Conservation (phyloP, 2,797 vertebrate species). For the Ceryle rudis region DNA sequence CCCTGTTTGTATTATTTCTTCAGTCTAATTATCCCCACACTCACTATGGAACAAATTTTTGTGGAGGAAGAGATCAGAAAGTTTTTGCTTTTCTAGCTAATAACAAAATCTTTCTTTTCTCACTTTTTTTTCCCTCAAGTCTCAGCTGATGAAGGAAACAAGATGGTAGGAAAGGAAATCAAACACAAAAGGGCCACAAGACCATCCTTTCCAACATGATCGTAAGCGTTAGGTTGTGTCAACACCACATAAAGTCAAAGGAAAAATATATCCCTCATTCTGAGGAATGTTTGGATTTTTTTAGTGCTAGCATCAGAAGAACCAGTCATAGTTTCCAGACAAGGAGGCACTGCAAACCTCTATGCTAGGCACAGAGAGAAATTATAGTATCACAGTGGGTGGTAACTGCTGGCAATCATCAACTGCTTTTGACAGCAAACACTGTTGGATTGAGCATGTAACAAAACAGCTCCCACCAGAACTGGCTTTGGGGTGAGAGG, state of each 20-base stretch:
- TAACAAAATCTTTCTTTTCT: background rate
- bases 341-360: conserved; percentile 5
- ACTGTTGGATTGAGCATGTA: background rate
- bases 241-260: background rate
- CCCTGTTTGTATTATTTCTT: background rate
- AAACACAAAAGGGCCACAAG: background rate
- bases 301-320: background rate
- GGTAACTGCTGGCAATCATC: conserved; percentile 51
- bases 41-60: background rate
- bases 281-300: background rate
- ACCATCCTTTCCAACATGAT: background rate
- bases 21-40: fast-evolving
- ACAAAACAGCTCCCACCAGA: conserved; percentile 41
- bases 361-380: background rate
- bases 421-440: conserved; percentile 35
- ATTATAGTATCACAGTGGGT: conserved; percentile 32
- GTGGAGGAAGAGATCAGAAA: background rate
- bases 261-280: conserved; percentile 13
- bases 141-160: background rate
- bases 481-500: background rate
- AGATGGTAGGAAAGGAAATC: background rate
- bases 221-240: background rate
- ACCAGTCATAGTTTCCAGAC: conserved; percentile 12
- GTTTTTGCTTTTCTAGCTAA: background rate
- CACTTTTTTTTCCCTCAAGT: background rate